Conservation (phyloP, 2,113 vertebrate species). For the Casuarius casuarius region DNA sequence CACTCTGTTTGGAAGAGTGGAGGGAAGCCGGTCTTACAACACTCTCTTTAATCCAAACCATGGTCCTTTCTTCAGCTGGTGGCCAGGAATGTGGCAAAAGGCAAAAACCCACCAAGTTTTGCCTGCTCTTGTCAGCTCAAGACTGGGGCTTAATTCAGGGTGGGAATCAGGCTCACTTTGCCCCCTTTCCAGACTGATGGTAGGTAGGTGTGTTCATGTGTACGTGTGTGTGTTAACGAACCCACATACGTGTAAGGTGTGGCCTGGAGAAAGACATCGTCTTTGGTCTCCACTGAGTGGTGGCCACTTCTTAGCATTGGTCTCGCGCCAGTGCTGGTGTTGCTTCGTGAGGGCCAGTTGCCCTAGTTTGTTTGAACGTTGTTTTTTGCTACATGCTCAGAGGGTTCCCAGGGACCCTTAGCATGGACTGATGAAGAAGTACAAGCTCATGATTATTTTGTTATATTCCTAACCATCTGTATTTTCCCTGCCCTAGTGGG, state of each 20-base stretch:
- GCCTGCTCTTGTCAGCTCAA: not conserved
- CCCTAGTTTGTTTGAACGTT: not conserved
- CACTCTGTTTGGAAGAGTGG: not conserved
- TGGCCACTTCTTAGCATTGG: not conserved
- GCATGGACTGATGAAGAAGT: not conserved
- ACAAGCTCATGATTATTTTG: not conserved
- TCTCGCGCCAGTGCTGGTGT: no score
- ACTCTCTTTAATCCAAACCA: not conserved
- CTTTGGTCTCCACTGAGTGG: not conserved
- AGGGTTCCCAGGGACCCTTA: not conserved
- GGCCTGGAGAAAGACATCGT: not conserved
- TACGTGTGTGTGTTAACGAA: not conserved
- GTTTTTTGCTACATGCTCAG: not conserved
- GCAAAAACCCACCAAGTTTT: not conserved
- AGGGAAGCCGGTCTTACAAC: not conserved
- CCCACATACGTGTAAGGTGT: not conserved
- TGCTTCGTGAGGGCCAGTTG: not conserved
- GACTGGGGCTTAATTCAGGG: not conserved
- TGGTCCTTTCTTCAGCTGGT: not conserved
- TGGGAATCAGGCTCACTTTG: not conserved
- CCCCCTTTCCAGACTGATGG: not conserved
- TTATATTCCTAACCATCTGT: slow-evolving; percentile 1
- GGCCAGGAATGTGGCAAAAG: not conserved
- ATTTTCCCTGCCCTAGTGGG: slow-evolving; percentile 65
- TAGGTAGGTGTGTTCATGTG: not conserved